Percentiles rank a stretch among this genome's conserved stretches.
Evolutionary conservation across 2,113 vertebrate species (phyloP).

Genomic region (Epinephelus moara): DNA sequence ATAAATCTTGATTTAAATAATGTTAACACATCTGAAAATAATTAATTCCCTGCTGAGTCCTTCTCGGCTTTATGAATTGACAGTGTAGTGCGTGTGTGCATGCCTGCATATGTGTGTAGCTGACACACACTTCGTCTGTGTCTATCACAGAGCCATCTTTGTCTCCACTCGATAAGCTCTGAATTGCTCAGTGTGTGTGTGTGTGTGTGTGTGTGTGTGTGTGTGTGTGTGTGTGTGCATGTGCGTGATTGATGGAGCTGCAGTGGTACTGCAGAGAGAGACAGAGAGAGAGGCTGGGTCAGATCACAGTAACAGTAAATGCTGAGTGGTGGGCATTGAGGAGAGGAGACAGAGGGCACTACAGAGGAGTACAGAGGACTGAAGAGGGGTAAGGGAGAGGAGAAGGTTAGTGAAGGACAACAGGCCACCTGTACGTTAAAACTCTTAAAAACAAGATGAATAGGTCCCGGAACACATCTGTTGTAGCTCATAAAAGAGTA

Average conservation of each 20-base stretch:
- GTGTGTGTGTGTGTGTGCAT: neutral
- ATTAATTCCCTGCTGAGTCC: slow-evolving; percentile 58
- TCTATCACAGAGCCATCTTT: slow-evolving; percentile 69
- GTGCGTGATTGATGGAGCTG: slow-evolving; percentile 79
- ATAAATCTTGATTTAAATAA: slow-evolving; percentile 55
- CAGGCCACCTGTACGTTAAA: slow-evolving; percentile 20
- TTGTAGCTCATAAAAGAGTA: slow-evolving; percentile 42
- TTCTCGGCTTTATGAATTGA: slow-evolving; percentile 32
- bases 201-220: slow-evolving; percentile 1
- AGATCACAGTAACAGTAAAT: slow-evolving; percentile 68
- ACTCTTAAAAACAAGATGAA: slow-evolving; percentile 22
- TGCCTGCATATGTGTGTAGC: slow-evolving; percentile 10
- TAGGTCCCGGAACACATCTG: slow-evolving; percentile 26
- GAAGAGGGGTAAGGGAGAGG: neutral
- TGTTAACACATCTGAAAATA: slow-evolving; percentile 60
- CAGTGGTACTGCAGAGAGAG: slow-evolving; percentile 75
- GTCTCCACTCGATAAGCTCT: slow-evolving; percentile 56
- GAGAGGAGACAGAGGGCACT: slow-evolving; percentile 33
- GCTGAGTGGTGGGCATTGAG: slow-evolving; percentile 57
- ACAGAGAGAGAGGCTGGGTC: slow-evolving; percentile 48
- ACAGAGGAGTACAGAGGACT: slow-evolving; percentile 3
- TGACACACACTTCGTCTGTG: slow-evolving; percentile 42
- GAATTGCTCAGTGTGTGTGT: slow-evolving; percentile 46
- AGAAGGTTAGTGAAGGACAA: neutral
- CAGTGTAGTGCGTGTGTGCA: neutral